Conservation (phyloP, 1,140 invertebrate species). For the Drosophila lini region DNA sequence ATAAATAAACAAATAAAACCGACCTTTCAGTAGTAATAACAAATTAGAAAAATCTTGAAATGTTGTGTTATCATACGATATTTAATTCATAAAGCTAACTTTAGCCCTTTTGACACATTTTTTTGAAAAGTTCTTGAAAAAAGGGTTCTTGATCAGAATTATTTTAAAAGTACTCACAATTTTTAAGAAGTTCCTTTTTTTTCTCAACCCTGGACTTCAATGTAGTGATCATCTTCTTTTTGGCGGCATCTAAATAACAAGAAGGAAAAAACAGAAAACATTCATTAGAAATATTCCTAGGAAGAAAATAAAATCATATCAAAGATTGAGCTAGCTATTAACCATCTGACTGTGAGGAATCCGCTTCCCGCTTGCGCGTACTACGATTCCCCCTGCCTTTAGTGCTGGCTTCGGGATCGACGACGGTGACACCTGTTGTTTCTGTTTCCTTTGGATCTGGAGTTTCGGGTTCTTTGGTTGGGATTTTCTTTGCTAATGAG, state of each 20-base stretch:
- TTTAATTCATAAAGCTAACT: too few species aligned
- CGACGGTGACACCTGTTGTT: slow-evolving; percentile 69
- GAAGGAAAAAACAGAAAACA: slow-evolving; percentile 2
- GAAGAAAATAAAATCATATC: neutral
- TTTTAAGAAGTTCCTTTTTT: neutral
- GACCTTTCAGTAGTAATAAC: too few species aligned
- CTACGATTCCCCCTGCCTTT: slow-evolving; percentile 18
- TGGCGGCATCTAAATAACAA: slow-evolving; percentile 21
- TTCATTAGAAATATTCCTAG: slow-evolving; percentile 7
- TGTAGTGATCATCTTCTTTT: slow-evolving; percentile 8
- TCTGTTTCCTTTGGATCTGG: slow-evolving; percentile 50
- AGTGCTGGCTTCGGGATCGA: slow-evolving; percentile 27
- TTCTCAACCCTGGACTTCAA: neutral
- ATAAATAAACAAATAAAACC: too few species aligned
- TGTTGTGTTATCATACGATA: too few species aligned
- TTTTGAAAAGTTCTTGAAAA: too few species aligned
- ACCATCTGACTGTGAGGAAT: slow-evolving; percentile 60
- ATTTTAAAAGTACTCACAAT: slow-evolving; percentile 10
- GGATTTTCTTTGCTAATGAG: neutral
- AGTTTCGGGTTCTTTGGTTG: neutral
- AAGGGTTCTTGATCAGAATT: neutral
- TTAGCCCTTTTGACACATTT: too few species aligned
- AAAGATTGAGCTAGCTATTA: slow-evolving; percentile 59
- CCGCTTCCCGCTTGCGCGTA: slow-evolving; percentile 36
- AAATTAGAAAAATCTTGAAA: too few species aligned